Evolutionary conservation across 2,113 vertebrate species (phyloP).

Genomic region (Pithys albifrons): DNA sequence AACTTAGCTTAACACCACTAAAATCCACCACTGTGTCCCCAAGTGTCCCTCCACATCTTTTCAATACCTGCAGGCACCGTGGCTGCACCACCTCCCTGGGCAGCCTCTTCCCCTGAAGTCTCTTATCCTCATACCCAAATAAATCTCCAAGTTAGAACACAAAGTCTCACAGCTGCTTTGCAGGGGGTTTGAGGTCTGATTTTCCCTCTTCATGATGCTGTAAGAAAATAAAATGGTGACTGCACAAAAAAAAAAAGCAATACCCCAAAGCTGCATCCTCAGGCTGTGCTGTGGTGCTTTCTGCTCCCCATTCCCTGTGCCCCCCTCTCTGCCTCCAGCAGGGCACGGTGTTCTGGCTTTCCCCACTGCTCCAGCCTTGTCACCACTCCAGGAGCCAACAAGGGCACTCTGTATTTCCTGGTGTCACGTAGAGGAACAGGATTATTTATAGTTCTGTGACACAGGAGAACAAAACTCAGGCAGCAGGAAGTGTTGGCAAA

Average conservation of each 20-base stretch:
- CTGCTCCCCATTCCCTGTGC: neutral
- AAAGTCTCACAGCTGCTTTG: neutral
- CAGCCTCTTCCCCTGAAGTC: neutral
- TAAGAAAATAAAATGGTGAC: neutral
- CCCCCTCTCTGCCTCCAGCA: neutral
- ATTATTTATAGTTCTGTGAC: neutral
- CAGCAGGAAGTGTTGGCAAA: constrained; percentile 22
- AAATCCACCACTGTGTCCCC: neutral
- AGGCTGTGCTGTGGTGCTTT: neutral
- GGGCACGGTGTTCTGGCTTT: rapidly evolving
- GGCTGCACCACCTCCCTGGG: neutral
- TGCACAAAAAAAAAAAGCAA: neutral
- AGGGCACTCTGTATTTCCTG: neutral
- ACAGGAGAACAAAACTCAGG: neutral
- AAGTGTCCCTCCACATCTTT: neutral
- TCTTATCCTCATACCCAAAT: neutral
- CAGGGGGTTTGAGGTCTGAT: rapidly evolving
- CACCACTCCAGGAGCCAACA: neutral
- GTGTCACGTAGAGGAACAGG: neutral
- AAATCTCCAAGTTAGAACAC: rapidly evolving
- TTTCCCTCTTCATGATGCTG: rapidly evolving
- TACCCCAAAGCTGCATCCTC: neutral
- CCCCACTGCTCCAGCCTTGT: neutral
- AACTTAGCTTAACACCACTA: neutral
- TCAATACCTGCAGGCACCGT: neutral